Evolutionary conservation across 2,113 vertebrate species (phyloP), one percentile per base, ranked within the genome.

Genomic region (Felis catus): DNA sequence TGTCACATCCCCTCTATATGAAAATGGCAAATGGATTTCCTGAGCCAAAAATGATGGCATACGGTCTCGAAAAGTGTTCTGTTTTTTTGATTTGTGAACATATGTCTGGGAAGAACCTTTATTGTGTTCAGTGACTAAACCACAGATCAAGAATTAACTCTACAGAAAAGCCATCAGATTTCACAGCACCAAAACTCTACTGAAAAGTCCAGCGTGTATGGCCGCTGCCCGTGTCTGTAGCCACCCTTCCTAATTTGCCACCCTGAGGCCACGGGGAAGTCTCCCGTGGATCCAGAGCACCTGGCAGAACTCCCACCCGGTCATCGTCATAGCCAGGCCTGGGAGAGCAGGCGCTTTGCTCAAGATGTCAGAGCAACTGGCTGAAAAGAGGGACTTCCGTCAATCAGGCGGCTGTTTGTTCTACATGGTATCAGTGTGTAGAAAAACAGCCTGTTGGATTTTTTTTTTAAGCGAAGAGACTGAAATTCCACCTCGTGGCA

Each of bases 401-500:
- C 87, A 83, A 55, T 95, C 94, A 82, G 71, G 45, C 21, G 48
- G 76, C 89, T 96, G 71, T 95, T 87, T 94, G 89, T 86, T 92
- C 82, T 68, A 81, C 61, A 4, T 66, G 95, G 81, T 27, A 16
- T 83, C 81, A 11, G 16, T 51, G 36, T 92, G 79, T 45, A 88
- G 89, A 76, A 76, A 97, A 86, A 95, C 84, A 95, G 74, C 76
- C 70, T 39, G 66, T 63, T 23, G 80, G 93, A 94, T 83, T 89
- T 74, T 89, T 63, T 53, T 68, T 76, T 45, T 55, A 83, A 95
- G 39, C 0, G 7, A 95, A 86, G 25, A 51, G 61, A 70, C 63
- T 82, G 83, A 80, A 97, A 93, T 94, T 81, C 80, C 53, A 73
- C 41, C 71, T 81, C 15, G 0, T 2, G 4, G 80, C 33, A 48